phyloP scores from a whole-genome alignment of 30 jellyfish, hydroid and myxozoan genomes.

The Hydractinia symbiolongicarpus region DNA sequence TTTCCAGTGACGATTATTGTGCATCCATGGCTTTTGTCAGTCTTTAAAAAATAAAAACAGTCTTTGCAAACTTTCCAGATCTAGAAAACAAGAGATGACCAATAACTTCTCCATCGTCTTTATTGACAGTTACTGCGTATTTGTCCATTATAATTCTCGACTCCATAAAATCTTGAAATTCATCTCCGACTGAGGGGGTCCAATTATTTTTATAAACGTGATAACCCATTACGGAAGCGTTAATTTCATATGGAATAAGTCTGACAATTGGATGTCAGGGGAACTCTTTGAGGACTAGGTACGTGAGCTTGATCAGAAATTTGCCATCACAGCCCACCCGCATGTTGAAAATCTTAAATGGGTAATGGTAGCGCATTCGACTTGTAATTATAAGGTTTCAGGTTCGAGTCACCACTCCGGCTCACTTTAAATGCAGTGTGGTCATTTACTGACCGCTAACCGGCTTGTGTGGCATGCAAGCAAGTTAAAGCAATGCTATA shows the following conservation, averaged over 20 bases:
- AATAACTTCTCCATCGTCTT: conserved; percentile 24
- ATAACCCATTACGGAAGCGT: conserved; percentile 22
- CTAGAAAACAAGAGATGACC: conserved; percentile 8
- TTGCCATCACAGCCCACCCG: neutral
- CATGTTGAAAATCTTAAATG: too few relatives aligned
- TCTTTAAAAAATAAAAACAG: conserved; percentile 18
- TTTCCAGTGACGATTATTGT: conserved; percentile 25
- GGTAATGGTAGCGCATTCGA: too few relatives aligned
- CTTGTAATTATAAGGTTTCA: too few relatives aligned
- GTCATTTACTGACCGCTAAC: too few relatives aligned
- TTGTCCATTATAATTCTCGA: conserved; percentile 9
- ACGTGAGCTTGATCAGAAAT: neutral
- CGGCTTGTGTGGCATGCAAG: too few relatives aligned
- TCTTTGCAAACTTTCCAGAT: conserved; percentile 24
- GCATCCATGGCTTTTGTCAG: conserved; percentile 22
- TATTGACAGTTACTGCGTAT: conserved; percentile 30
- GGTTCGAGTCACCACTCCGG: too few relatives aligned
- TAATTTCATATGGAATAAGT: conserved; percentile 14
- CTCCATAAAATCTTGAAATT: conserved; percentile 22
- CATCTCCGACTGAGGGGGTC: conserved; percentile 38
- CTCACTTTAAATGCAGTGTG: too few relatives aligned
- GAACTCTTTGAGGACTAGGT: neutral
- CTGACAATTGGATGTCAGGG: neutral
- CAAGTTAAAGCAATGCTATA: too few relatives aligned
- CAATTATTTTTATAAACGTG: conserved; percentile 16